Evolutionary conservation across 1,140 invertebrate species (phyloP), one percentile per base, ranked within the genome.

Genomic region (Chrysoperla carnea): DNA sequence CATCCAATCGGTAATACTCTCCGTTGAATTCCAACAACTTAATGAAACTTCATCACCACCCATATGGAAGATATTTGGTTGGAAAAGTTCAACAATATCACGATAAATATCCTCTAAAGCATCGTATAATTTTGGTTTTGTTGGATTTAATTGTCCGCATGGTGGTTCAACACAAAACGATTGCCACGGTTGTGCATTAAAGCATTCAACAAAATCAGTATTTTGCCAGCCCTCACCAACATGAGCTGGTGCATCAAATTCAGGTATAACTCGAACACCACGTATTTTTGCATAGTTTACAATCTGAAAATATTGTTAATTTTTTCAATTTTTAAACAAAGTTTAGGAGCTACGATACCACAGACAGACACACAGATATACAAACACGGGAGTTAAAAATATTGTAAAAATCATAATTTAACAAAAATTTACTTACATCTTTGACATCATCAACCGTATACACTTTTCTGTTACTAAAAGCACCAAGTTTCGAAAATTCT

Each of bases 231-330:
- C 86, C 61, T 87, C 84, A 23, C 81, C 85, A 11, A 87, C 83
- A 54, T 91, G 86, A 43, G 85, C 84, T 1, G 85, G 85, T 36
- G 82, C 84, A 58, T 90, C 85, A 48, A 90, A 83, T 64, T 91
- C 86, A 0, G 85, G 83, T 45, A 91, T 51, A 11, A 90, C 70
- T 29, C 78, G 68, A 11, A 91, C 70, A 0, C 86, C 85, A 15
- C 81, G 66, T 14, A 76, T 63, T n/a, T 70, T 61, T 1, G 72
- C 85, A 55, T 75, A 86, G 14, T 76, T 61, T 0, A 86, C 69
- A 17, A 90, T 64, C 14, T 75, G 59, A 5, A 33, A 33, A 4
- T 33, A 11, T 11, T 33, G 2, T 33, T 33, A 11, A 33, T 2
- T 23, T n/a, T n/a, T n/a, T n/a, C n/a, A n/a, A n/a, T n/a, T n/a